Conservation (phyloP, 2,113 vertebrate genomes). For the Buteo buteo region DNA sequence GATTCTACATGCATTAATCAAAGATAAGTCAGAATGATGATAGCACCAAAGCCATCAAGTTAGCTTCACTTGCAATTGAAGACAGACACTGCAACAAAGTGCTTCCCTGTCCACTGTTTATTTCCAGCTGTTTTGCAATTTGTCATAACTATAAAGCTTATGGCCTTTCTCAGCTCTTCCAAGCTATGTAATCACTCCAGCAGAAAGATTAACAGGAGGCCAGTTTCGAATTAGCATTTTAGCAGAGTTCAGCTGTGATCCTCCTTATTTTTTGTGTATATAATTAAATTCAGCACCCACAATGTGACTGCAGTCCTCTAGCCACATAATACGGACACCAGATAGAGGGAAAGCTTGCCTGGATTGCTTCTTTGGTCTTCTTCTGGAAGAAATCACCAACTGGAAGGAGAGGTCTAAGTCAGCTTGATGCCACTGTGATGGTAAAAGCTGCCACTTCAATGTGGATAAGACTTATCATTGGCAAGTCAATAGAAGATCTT, state of each 20-base stretch:
- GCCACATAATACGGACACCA: rapidly evolving
- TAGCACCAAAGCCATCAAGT: background rate
- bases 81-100: background rate
- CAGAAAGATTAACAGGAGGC: background rate
- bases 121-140: background rate
- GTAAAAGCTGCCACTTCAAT: background rate
- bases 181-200: background rate
- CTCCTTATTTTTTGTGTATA: background rate
- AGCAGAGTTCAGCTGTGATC: background rate
- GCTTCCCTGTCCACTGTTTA: background rate
- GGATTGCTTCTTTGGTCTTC: background rate
- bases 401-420: background rate
- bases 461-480: background rate
- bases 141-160: background rate
- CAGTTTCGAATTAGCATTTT: background rate
- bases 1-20: background rate
- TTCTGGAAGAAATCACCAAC: background rate
- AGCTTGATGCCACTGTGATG: background rate
- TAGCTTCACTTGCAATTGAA: background rate
- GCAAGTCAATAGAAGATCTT: background rate
- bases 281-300: background rate
- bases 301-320: background rate
- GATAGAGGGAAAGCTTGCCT: background rate
- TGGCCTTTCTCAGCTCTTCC: background rate
- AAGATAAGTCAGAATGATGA: background rate